A percentile compares a stretch with the other conserved stretches of the same genome.
Evolutionary conservation across 1,140 invertebrate genomes (phyloP).

Genomic region (Drosophila jambulina): DNA sequence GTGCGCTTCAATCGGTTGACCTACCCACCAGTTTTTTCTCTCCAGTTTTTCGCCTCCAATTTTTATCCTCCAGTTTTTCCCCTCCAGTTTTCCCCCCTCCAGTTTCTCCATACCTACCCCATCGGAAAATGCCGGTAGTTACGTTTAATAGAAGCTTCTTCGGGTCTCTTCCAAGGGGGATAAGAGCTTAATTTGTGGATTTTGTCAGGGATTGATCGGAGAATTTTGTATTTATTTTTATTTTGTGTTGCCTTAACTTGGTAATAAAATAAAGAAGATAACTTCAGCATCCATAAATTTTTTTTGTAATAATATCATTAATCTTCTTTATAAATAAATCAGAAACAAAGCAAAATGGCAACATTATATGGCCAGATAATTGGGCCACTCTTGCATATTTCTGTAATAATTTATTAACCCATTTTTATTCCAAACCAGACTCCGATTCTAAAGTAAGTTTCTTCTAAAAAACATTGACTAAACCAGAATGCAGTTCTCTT

Average conservation of each 20-base stretch:
- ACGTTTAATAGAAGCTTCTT: slow-evolving; percentile 23
- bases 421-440: neutral
- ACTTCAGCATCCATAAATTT: neutral
- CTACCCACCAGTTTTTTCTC: neutral
- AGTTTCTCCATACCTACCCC: slow-evolving; percentile 2
- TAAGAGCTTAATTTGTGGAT: slow-evolving; percentile 1
- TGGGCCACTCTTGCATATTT: neutral
- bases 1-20: slow-evolving; percentile 45
- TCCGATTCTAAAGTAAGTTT: neutral
- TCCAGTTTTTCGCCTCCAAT: neutral
- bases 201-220: neutral
- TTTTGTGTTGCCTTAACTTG: neutral
- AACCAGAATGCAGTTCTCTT: neutral
- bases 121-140: slow-evolving; percentile 20
- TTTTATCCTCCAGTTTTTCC: no score
- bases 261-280: no score
- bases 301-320: neutral
- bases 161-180: neutral
- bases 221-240: neutral
- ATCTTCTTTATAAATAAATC: neutral
- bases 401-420: no score
- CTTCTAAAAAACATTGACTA: neutral
- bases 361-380: no score
- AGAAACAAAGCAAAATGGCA: no score
- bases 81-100: neutral